Evolutionary conservation across 2,888 invertebrate genomes (phyloP), one percentile per base, ranked within the genome.

Genomic region (Pemphredon lugubris): DNA sequence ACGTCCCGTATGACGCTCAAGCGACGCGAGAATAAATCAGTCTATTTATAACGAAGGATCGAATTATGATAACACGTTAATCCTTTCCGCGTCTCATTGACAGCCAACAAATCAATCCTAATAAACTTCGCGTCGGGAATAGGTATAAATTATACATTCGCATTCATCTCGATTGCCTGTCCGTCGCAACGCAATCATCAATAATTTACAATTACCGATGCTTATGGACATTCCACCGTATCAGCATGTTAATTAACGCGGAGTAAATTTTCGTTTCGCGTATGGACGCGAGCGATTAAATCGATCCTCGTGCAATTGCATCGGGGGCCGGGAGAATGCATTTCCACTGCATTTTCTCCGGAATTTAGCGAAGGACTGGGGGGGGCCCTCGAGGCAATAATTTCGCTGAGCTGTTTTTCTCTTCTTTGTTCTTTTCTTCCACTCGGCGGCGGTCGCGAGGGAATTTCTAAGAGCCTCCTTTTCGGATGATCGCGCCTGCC

Each of bases 261-360:
- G 39, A 18, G 57, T 37, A 50, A 32, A 58, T 21, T 23, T 42
- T 42, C 58, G 18, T 13, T 9, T 2, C 14, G 39, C 44, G 21
- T 23, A 40, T 23, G 18, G 9, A 16, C 20, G 0, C 44, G 14
- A n/a, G 1, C 26, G 48, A 61, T 61, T 61, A 39, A 47, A 51
- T 53, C 45, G 47, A 53, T 21, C 7, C 60, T 13, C 16, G 16
- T 37, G 18, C 51, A 59, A 59, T 59, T 45, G 50, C 26, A 37
- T 34, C 18, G 4, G 32, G 13, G 32, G 13, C 13, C n/a, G 23
- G 30, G 23, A 37, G 34, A 57, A 48, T 34, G 44, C 18, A 14
- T 30, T 26, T 23, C n/a, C 13, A 21, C 21, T 1, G 47, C 21
- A 39, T 23, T 34, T 18, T 14, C 42, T 7, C 30, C 32, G 20